Base-by-base conservation (phyloP, 2,113 vertebrate species). In the Oceanites oceanicus region DNA sequence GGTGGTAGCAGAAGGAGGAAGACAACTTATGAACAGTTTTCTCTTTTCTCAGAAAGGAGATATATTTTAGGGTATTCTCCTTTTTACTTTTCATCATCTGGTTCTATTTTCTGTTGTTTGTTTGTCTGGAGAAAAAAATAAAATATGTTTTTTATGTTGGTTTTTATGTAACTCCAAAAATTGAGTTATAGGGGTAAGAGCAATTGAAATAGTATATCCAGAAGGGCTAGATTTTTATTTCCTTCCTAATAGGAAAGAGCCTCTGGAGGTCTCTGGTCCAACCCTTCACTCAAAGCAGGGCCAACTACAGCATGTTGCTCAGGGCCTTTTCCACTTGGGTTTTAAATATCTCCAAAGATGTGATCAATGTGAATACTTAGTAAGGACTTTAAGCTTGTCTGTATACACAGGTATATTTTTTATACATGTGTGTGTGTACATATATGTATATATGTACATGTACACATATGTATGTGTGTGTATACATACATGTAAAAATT, bases 61-160 rank as follows among this genome's bases (percentile, higher is more conserved):
- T 58, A 19, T 13, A 59, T 63, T 86, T 81, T 84, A 77, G 18
- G 81, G 22, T 29, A 52, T 56, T 67, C 8, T 82, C 8, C 17
- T 70, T 66, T 49, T 88, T 56, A 17, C 4, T 86, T 91, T 62
- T 45, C 45, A n/a, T 58, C 71, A 77, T 90, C 50, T 94, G 53
- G 32, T 77, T 96, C 59, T 23, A 88, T 92, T 94, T 88, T 80
- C 42, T 79, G 17, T n/a, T 93, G 15, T 44, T 91, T 75, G 5
- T 76, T 91, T 86, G 29, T 71, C 58, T 52, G n/a, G 14, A 40
- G 38, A 29, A 88, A 76, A 65, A 71, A 21, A 4, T 40, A 21
- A 34, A 87, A 34, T 9, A 19, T 9, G 1, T 1, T 21, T 86
- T 83, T 78, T 61, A 42, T 88, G 36, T 76, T 66, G 20, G 4